Conservation (phyloP, 2,797 vertebrate genomes). For the Gouania willdenowi region DNA sequence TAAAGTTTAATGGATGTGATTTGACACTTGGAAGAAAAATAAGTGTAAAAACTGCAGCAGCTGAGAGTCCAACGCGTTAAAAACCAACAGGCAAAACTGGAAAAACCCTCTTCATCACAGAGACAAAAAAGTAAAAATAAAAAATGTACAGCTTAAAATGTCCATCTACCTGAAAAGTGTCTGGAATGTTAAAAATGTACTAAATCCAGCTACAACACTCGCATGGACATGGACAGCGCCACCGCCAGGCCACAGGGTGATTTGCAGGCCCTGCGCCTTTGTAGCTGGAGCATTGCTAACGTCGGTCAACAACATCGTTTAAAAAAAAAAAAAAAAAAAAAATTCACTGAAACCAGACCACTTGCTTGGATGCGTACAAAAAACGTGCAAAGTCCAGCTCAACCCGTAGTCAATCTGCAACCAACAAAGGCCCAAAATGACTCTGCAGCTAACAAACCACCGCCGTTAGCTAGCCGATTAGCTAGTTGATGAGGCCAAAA, state of each 20-base stretch:
- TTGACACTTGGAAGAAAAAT: too few relatives aligned
- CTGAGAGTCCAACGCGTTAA: conserved; percentile 28
- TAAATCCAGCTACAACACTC: conserved; percentile 43
- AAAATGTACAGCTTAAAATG: too few relatives aligned
- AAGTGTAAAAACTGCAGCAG: conserved; percentile 28
- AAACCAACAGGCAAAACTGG: conserved; percentile 18
- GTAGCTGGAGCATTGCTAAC: conserved; percentile 36
- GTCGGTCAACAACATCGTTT: conserved; percentile 30
- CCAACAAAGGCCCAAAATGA: conserved; percentile 8
- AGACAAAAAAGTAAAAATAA: conserved; percentile 1
- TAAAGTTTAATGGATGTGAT: too few relatives aligned
- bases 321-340: conserved; percentile 39
- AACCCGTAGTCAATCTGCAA: conserved; percentile 2
- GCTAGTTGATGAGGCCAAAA: conserved; percentile 46
- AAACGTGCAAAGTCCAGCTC: conserved; percentile 27
- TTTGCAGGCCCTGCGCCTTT: conserved; percentile 39
- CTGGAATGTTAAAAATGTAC: conserved; percentile 26
- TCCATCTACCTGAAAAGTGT: background rate
- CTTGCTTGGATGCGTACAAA: conserved; percentile 37
- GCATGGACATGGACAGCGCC: conserved; percentile 45
- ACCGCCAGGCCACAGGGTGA: conserved; percentile 26
- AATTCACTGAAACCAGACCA: conserved; percentile 25
- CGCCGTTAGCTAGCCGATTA: conserved; percentile 27
- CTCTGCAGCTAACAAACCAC: conserved; percentile 22
- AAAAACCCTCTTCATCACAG: conserved; percentile 12